These are phyloP conservation scores for Gasterosteus nipponicus DNA, from an alignment of 2,113 vertebrate species.

Conservation along the genomic window DNA sequence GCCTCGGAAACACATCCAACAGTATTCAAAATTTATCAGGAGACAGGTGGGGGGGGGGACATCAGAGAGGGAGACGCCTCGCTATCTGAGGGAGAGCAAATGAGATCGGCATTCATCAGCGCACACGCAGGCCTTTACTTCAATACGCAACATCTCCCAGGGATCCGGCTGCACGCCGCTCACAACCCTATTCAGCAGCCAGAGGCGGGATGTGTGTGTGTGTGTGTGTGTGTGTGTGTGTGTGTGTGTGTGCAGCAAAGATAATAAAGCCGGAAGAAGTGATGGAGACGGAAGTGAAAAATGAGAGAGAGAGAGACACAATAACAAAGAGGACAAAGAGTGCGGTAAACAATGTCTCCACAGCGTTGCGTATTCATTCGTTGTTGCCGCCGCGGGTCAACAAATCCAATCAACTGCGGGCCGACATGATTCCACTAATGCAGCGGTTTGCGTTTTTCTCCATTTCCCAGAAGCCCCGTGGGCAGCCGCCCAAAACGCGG, in stretches of 20 bases:
- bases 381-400: neutral
- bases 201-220: neutral
- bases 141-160: constrained; percentile 20
- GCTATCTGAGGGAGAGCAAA: constrained; percentile 49
- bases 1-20: constrained; percentile 15
- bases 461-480: neutral
- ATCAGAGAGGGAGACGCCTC: constrained; percentile 17
- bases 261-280: neutral
- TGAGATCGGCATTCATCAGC: constrained; percentile 47
- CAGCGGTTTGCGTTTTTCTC: neutral
- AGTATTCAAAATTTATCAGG: constrained; percentile 41
- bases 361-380: neutral
- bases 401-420: neutral
- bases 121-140: constrained; percentile 24
- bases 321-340: neutral
- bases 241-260: neutral
- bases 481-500: neutral
- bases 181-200: constrained; percentile 3
- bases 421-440: neutral
- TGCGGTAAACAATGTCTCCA: neutral
- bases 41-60: constrained; percentile 13
- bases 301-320: neutral
- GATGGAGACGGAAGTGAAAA: neutral
- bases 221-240: constrained; percentile 1
- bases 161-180: constrained; percentile 1